A percentile compares a stretch with the other conserved stretches of the same genome.
These are phyloP conservation scores for Oasisia sp. DNA, from an alignment of 2,888 invertebrate species.

Conservation along the genomic window DNA sequence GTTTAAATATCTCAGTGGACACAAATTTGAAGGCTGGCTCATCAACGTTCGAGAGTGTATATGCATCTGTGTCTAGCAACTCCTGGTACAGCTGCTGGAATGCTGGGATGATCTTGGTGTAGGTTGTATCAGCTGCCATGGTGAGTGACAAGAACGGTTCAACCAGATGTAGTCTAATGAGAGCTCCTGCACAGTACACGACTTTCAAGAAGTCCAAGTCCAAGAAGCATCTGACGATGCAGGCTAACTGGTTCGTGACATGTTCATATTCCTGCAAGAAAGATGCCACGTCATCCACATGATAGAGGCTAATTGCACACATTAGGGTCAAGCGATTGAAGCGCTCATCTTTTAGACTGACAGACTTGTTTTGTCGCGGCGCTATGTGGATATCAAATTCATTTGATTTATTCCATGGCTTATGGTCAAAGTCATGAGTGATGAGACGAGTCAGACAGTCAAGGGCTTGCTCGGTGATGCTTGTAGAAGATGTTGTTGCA, in stretches of 20 bases:
- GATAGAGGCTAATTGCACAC: conserved; percentile 25
- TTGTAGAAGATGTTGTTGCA: too few species aligned
- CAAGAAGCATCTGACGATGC: conserved; percentile 28
- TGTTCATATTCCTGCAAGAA: conserved; percentile 29
- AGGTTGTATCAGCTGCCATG: conserved; percentile 29
- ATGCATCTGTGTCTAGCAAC: conserved; percentile 23
- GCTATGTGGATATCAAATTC: background rate
- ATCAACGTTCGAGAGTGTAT: background rate
- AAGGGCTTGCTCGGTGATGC: too few species aligned
- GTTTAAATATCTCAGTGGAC: too few species aligned
- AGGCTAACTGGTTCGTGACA: conserved; percentile 31
- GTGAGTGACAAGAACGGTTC: conserved; percentile 29
- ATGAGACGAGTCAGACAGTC: too few species aligned
- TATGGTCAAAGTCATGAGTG: too few species aligned
- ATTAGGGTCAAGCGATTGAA: conserved; percentile 29
- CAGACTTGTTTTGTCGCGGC: conserved; percentile 27
- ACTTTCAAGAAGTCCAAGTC: conserved; percentile 29
- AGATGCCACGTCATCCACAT: conserved; percentile 23
- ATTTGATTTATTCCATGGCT: too few species aligned
- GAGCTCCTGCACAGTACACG: conserved; percentile 27
- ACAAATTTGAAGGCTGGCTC: conserved; percentile 28
- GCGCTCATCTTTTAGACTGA: conserved; percentile 28
- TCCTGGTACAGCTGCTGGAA: conserved; percentile 23
- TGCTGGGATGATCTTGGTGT: conserved; percentile 26
- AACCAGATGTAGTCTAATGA: conserved; percentile 27